These are phyloP conservation scores for Fratercula arctica DNA, from an alignment of 2,797 vertebrate species.

Conservation along the genomic window DNA sequence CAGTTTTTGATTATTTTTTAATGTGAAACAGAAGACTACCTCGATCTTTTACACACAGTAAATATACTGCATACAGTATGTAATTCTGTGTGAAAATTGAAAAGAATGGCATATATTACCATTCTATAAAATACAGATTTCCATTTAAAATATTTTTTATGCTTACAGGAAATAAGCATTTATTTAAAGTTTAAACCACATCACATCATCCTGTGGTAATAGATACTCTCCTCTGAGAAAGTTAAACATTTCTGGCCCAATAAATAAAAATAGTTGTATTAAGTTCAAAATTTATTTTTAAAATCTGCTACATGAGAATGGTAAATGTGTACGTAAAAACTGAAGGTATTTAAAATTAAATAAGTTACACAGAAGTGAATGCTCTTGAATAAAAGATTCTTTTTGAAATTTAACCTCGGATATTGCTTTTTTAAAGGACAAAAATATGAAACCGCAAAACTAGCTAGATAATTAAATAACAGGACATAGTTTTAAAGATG, in stretches of 20 bases:
- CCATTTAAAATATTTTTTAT: constrained; percentile 48
- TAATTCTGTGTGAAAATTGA: constrained; percentile 73
- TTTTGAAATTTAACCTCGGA: neutral
- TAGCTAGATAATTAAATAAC: neutral
- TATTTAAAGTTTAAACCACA: constrained; percentile 72
- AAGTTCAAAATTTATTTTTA: constrained; percentile 4
- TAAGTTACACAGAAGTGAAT: neutral
- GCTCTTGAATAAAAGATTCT: neutral
- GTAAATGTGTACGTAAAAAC: neutral
- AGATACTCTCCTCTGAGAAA: constrained; percentile 53
- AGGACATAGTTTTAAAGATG: neutral
- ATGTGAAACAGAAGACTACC: constrained; percentile 69
- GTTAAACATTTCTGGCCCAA: constrained; percentile 35
- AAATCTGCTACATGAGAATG: neutral
- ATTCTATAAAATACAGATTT: constrained; percentile 68
- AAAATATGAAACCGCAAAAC: neutral
- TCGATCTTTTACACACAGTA: constrained; percentile 45
- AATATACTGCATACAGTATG: constrained; percentile 59
- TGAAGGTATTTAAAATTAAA: neutral
- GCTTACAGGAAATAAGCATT: constrained; percentile 68
- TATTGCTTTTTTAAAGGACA: neutral
- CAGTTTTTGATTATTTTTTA: constrained; percentile 64
- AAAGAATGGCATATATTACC: constrained; percentile 66
- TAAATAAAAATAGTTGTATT: constrained; percentile 19
- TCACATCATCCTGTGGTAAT: constrained; percentile 59